Evolutionary conservation across 2,113 vertebrate genomes (phyloP).

Genomic region (Sebastes fasciatus): DNA sequence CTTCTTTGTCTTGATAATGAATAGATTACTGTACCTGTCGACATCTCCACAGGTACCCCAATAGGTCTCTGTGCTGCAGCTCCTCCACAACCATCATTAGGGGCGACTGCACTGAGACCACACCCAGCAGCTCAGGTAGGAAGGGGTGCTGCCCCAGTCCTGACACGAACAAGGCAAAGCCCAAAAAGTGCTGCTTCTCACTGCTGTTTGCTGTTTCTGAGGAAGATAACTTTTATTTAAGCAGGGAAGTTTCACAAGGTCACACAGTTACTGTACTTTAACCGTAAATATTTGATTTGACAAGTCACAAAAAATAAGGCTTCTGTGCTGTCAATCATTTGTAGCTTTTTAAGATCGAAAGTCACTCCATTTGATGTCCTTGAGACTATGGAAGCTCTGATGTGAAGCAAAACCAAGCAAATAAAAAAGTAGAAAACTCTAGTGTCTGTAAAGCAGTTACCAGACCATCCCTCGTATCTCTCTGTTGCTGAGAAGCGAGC

Average conservation of each 20-base stretch:
- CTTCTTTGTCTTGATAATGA: not conserved
- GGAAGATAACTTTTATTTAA: not conserved
- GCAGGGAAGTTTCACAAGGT: not conserved
- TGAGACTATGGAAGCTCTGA: not conserved
- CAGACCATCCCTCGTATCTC: not conserved
- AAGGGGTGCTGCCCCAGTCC: constrained; percentile 80
- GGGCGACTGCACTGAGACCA: constrained; percentile 61
- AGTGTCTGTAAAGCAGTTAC: not conserved
- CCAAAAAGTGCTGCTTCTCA: constrained; percentile 77
- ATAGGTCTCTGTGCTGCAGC: constrained; percentile 82
- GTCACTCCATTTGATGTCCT: not conserved
- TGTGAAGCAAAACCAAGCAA: not conserved
- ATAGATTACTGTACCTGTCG: constrained; percentile 69
- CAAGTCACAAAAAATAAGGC: not conserved
- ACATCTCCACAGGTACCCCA: constrained; percentile 84
- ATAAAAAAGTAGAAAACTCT: not conserved
- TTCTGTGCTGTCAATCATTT: not conserved
- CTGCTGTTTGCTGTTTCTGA: constrained; percentile 70
- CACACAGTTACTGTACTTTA: not conserved
- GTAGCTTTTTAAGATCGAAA: not conserved
- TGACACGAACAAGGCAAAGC: constrained; percentile 80
- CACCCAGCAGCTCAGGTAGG: constrained; percentile 75
- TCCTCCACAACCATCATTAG: constrained; percentile 77
- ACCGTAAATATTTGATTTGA: not conserved
- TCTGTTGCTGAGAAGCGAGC: not conserved